Conservation (phyloP, 37 sponge, comb jelly and placozoan species). For the Spongia lamella region DNA sequence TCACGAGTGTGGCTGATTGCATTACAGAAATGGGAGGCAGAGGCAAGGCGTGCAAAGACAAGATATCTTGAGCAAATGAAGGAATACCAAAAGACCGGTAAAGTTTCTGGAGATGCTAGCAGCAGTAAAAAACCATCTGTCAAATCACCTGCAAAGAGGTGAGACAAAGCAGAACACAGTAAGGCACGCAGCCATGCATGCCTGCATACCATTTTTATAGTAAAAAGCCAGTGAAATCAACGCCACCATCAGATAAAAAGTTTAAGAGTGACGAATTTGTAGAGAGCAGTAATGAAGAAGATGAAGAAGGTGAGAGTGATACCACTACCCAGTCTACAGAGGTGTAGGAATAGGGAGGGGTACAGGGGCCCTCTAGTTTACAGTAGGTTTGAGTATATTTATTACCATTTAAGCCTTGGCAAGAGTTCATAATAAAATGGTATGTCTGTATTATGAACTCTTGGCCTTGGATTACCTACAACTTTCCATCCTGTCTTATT, state of each 20-base stretch:
- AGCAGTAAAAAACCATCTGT: background rate
- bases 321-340: background rate
- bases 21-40: slow-evolving; percentile 63
- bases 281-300: slow-evolving; percentile 30
- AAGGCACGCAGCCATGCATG: slow-evolving; percentile 12
- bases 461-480: no score
- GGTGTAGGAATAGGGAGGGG: no score
- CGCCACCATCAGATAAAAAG: slow-evolving; percentile 12
- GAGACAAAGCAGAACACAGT: slow-evolving; percentile 12
- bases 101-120: background rate
- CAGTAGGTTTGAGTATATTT: no score
- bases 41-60: slow-evolving; percentile 43
- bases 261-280: slow-evolving; percentile 66
- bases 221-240: slow-evolving; percentile 3
- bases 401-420: no score
- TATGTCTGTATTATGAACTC: no score
- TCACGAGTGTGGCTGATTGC: background rate
- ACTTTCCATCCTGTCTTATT: no score
- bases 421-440: no score
- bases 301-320: slow-evolving; percentile 16
- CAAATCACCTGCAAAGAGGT: slow-evolving; percentile 12
- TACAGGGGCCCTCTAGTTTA: no score
- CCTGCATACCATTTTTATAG: background rate
- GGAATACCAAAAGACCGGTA: slow-evolving; percentile 67
- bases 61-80: slow-evolving; percentile 58